Percentiles rank a stretch among this genome's conserved stretches.
Conservation (phyloP, 2,888 invertebrate species). For the Drosophila merina region DNA sequence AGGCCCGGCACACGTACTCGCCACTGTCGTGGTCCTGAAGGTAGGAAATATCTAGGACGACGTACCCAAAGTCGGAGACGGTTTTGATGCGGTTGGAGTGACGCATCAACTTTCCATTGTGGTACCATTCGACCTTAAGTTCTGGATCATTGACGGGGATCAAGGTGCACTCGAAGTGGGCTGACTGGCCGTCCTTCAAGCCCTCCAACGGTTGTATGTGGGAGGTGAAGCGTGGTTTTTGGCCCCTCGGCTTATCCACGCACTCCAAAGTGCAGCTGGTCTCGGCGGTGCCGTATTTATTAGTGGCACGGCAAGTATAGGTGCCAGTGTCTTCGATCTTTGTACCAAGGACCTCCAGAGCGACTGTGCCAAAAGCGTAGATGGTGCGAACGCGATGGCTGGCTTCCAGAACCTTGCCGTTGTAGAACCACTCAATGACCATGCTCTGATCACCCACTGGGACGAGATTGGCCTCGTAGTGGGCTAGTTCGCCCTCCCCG, state of each 20-base stretch:
- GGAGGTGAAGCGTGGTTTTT: slow-evolving; percentile 94
- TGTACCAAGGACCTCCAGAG: slow-evolving; percentile 97
- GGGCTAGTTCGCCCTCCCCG: slow-evolving; percentile 97
- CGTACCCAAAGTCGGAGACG: slow-evolving; percentile 97
- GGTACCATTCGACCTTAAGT: slow-evolving; percentile 98
- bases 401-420: slow-evolving; percentile 94
- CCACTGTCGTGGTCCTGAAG: slow-evolving; percentile 96
- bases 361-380: slow-evolving; percentile 98
- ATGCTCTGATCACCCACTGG: slow-evolving; percentile 97
- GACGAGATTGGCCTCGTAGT: slow-evolving; percentile 97
- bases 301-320: slow-evolving; percentile 94
- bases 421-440: slow-evolving; percentile 98
- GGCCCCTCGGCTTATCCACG: slow-evolving; percentile 92
- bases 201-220: slow-evolving; percentile 93
- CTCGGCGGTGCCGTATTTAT: slow-evolving; percentile 94
- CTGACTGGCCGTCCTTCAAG: slow-evolving; percentile 95
- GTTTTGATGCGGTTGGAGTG: slow-evolving; percentile 96
- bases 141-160: slow-evolving; percentile 97
- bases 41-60: slow-evolving; percentile 96
- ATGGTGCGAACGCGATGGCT: slow-evolving; percentile 96
- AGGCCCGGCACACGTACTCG: slow-evolving; percentile 96
- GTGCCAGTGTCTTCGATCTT: slow-evolving; percentile 96
- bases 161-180: slow-evolving; percentile 97
- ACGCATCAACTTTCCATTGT: slow-evolving; percentile 94
- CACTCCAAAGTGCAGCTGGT: slow-evolving; percentile 93